Percentiles rank a stretch among this genome's conserved stretches.
Evolutionary conservation across 23 tunicate species (phyloP).

Genomic region (Clavelina lepadiformis): DNA sequence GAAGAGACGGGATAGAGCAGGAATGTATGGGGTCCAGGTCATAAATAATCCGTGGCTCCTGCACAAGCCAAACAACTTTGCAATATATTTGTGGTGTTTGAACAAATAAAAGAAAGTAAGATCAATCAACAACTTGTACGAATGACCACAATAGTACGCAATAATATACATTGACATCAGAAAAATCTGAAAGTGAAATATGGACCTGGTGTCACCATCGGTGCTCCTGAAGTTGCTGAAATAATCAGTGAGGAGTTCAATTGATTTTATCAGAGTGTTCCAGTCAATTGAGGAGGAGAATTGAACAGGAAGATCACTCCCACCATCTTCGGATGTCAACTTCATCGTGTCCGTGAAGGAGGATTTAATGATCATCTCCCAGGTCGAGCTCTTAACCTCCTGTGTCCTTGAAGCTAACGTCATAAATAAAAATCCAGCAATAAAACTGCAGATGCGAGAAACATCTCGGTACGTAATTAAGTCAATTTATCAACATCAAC

Average conservation of each 20-base stretch:
- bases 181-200: not conserved
- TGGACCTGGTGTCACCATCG: not conserved
- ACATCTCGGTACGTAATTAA: too few species aligned
- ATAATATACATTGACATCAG: too few species aligned
- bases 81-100: too few species aligned
- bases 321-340: not conserved
- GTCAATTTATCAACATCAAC: not conserved
- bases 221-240: conserved; percentile 2
- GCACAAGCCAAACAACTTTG: too few species aligned
- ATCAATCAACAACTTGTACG: too few species aligned
- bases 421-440: not conserved
- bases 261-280: conserved; percentile 13
- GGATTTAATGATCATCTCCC: conserved; percentile 26
- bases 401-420: conserved; percentile 34
- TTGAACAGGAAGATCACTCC: not conserved
- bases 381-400: conserved; percentile 14
- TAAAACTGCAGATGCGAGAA: not conserved
- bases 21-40: conserved; percentile 40
- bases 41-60: conserved; percentile 19
- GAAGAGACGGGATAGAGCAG: conserved; percentile 6
- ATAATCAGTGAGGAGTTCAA: conserved; percentile 7
- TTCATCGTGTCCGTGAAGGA: conserved; percentile 21
- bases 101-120: too few species aligned
- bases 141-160: too few species aligned
- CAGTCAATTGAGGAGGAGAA: conserved; percentile 26